Evolutionary conservation across 2,113 vertebrate species (phyloP).

Genomic region (Oreochromis aureus): DNA sequence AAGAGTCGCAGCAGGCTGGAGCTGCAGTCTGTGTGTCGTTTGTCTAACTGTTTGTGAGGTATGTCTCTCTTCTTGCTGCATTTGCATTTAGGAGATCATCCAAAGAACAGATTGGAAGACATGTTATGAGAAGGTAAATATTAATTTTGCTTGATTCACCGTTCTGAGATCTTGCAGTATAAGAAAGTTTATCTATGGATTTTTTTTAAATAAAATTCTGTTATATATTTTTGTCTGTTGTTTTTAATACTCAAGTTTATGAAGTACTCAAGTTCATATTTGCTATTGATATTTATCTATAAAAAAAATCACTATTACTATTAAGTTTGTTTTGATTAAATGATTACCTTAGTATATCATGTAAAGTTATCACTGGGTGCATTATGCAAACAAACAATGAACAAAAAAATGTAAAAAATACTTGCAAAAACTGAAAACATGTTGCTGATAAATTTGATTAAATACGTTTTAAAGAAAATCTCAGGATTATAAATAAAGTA

Average conservation of each 20-base stretch:
- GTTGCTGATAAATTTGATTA: neutral
- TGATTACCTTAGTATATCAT: neutral
- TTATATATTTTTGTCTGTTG: neutral
- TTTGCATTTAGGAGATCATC: neutral
- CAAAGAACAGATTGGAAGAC: neutral
- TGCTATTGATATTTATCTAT: neutral
- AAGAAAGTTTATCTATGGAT: neutral
- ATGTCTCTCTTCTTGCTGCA: too few relatives aligned
- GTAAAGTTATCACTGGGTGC: neutral
- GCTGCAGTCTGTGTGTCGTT: neutral
- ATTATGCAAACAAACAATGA: neutral
- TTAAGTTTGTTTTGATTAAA: neutral
- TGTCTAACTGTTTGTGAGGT: neutral
- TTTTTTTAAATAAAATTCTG: neutral
- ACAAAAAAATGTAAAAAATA: neutral
- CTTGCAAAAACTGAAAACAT: neutral
- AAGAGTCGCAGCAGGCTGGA: neutral
- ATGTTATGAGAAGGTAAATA: neutral
- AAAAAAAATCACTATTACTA: neutral
- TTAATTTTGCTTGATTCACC: neutral
- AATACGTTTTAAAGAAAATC: neutral
- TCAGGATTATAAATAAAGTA: neutral
- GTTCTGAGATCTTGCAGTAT: neutral
- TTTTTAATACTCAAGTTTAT: neutral
- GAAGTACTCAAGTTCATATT: fast-evolving